Base-by-base conservation (phyloP, 2,888 invertebrate species). In the Heliconius cydno region DNA sequence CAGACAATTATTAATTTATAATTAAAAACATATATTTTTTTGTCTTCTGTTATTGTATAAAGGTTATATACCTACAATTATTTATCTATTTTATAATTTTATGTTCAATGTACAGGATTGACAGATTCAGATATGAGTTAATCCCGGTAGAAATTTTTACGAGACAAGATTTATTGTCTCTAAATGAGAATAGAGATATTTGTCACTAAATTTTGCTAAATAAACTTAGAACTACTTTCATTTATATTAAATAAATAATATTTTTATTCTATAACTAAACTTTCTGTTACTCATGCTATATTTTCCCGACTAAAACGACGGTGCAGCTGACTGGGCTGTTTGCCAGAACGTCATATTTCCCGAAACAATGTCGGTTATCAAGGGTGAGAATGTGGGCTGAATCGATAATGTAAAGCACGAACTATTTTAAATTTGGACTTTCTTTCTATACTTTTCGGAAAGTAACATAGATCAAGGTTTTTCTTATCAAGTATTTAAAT, bases 371-470 rank as follows among this genome's bases (percentile, higher is more conserved):
- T 78, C 67, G n/a, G 67, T 38, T 22, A 75, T 41, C 73, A 78
- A 73, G 73, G 74, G 60, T 57, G 67, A 71, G 34, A 78, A 78
- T 78, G 73, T 67, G 73, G 74, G 60, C 28, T 67, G 38, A 57
- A 60, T 73, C 72, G 52, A 73, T 78, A 66, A 52, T 73, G 72
- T 38, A 13, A 41, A 65, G 6, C 9, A 19, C 12, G 28, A 57
- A 72, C 22, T 25, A 46, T 12, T 63, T 63, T 34, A 30, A 65
- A 60, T 10, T 60, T 38, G 19, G 19, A 12, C 5, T 65, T 10
- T 63, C 15, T 46, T 41, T 65, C 2, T 63, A 38, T 25, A 75
- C 6, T 19, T 41, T 6, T 12, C 5, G 2, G 30, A 28, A 28
- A 28, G 19, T 15, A 28, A 7, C 52, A 22, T 9, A 6, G 22